phyloP scores from a whole-genome alignment of 2,888 invertebrate species.

The Mimachlamys varia region DNA sequence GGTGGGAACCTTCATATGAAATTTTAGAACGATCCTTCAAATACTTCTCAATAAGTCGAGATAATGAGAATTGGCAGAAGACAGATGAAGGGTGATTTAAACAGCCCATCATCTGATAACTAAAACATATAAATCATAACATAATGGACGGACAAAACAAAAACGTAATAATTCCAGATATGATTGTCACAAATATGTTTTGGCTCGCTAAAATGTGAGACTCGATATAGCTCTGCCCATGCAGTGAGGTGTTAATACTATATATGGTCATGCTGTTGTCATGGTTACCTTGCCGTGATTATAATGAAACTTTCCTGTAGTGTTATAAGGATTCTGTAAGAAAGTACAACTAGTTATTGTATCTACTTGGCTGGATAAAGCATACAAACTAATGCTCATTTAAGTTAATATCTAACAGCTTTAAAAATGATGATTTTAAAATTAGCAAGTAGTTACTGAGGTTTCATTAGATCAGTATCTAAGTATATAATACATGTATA shows the following conservation, averaged over 20 bases:
- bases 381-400: neutral
- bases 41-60: too few relatives aligned
- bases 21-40: too few relatives aligned
- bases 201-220: constrained; percentile 17
- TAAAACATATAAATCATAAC: too few relatives aligned
- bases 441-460: too few relatives aligned
- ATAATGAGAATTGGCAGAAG: too few relatives aligned
- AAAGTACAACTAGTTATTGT: neutral
- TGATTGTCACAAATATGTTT: neutral
- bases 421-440: neutral
- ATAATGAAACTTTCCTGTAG: constrained; percentile 28
- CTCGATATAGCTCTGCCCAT: constrained; percentile 12
- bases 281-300: constrained; percentile 19
- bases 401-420: too few relatives aligned
- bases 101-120: too few relatives aligned
- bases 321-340: constrained; percentile 15
- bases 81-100: too few relatives aligned
- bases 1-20: too few relatives aligned
- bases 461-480: too few relatives aligned
- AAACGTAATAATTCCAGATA: neutral
- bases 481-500: too few relatives aligned
- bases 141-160: neutral
- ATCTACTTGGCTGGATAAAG: neutral
- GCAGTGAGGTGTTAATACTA: neutral
- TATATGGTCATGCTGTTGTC: neutral